phyloP scores from a whole-genome alignment of 2,797 vertebrate genomes.

The Takifugu rubripes region DNA sequence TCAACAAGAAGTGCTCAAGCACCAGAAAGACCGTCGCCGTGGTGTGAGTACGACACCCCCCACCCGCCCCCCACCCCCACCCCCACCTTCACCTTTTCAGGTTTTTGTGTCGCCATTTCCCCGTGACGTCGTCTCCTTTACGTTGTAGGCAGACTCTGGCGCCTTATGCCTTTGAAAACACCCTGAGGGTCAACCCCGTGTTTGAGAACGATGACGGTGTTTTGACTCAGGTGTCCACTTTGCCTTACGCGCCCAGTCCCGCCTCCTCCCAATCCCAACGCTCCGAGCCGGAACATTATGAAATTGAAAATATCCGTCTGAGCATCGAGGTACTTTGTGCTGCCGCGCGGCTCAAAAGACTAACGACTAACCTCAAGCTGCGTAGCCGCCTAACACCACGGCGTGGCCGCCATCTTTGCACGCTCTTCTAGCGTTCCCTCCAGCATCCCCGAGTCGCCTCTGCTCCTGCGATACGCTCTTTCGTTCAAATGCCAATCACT shows the following conservation, averaged over 20 bases:
- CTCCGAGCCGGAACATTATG: conserved; percentile 68
- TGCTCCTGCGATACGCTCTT: no score
- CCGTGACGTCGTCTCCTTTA: conserved; percentile 55
- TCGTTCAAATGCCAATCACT: background rate
- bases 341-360: conserved; percentile 44
- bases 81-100: conserved; percentile 13
- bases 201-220: conserved; percentile 81
- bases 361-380: conserved; percentile 43
- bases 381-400: conserved; percentile 20
- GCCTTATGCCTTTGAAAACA: conserved; percentile 75
- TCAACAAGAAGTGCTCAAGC: conserved; percentile 81
- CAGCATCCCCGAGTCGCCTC: no score
- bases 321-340: conserved; percentile 74
- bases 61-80: background rate
- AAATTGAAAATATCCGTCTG: conserved; percentile 75
- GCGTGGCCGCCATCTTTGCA: no score
- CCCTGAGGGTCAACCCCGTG: conserved; percentile 80
- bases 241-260: conserved; percentile 72
- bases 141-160: conserved; percentile 75
- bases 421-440: no score
- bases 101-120: conserved; percentile 12
- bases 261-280: conserved; percentile 70
- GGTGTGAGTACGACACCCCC: conserved; percentile 74
- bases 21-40: conserved; percentile 73
- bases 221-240: conserved; percentile 73